phyloP scores from a whole-genome alignment of 2,888 invertebrate genomes.

The Tetramorium bicarinatum region DNA sequence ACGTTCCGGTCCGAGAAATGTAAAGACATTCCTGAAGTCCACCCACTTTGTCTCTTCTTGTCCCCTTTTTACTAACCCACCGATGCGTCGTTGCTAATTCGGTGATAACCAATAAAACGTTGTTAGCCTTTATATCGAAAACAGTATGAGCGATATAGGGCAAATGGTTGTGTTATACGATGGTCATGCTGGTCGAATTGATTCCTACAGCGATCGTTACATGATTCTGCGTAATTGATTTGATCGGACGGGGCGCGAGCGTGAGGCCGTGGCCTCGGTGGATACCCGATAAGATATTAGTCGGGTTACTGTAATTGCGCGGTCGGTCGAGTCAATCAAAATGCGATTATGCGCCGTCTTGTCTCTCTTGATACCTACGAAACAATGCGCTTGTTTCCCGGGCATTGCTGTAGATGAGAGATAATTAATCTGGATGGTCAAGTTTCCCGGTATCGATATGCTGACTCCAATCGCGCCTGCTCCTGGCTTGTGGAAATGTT shows the following conservation, averaged over 20 bases:
- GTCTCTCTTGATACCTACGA: constrained; percentile 54
- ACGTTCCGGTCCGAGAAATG: constrained; percentile 57
- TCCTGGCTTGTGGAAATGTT: constrained; percentile 2
- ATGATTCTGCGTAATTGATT: constrained; percentile 69
- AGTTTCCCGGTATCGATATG: constrained; percentile 10
- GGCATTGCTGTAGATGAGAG: not conserved
- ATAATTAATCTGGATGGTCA: constrained; percentile 35
- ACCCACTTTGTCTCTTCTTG: constrained; percentile 21
- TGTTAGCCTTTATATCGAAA: constrained; percentile 53
- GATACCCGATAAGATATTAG: constrained; percentile 67
- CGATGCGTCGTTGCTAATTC: constrained; percentile 52
- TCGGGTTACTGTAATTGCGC: constrained; percentile 62
- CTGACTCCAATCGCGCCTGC: not conserved
- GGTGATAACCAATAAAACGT: constrained; percentile 41
- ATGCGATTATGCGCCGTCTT: constrained; percentile 63
- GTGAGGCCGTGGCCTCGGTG: constrained; percentile 32
- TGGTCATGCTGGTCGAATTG: constrained; percentile 36
- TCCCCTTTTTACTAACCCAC: constrained; percentile 8
- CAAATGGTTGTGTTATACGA: constrained; percentile 22
- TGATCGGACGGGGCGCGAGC: constrained; percentile 3
- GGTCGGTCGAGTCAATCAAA: constrained; percentile 67
- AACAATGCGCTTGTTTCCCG: constrained; percentile 56
- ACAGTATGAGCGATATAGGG: constrained; percentile 9
- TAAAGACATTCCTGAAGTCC: constrained; percentile 57
- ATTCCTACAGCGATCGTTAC: constrained; percentile 54